A percentile compares a stretch with the other conserved stretches of the same genome.
phyloP scores from a whole-genome alignment of 2,113 vertebrate genomes.

The Cynocephalus volans region DNA sequence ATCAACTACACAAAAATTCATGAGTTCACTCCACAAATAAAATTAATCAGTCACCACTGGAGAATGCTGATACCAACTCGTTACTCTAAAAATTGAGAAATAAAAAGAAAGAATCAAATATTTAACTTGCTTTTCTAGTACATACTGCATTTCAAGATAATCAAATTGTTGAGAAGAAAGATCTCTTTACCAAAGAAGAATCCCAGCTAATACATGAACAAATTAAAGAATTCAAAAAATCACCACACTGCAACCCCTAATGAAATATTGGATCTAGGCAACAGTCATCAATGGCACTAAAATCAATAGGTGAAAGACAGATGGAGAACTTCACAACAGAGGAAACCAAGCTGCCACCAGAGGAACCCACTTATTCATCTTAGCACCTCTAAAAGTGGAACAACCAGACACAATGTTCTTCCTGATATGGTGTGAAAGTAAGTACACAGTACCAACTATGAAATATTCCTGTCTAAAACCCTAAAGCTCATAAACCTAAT shows the following conservation, averaged over 20 bases:
- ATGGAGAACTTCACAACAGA: not conserved
- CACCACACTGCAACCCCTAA: not conserved
- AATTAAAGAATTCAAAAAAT: conserved; percentile 15
- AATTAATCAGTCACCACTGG: not conserved
- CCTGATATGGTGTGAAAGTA: not conserved
- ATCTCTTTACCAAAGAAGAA: conserved; percentile 56
- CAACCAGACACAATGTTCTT: not conserved
- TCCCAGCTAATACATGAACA: conserved; percentile 56
- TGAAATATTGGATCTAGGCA: not conserved
- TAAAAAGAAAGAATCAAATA: conserved; percentile 21
- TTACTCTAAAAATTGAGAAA: conserved; percentile 49
- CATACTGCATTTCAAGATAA: conserved; percentile 28
- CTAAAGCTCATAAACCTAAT: not conserved
- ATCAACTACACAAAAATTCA: conserved; percentile 50
- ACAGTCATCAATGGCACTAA: not conserved
- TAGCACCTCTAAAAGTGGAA: not conserved
- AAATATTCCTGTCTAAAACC: not conserved
- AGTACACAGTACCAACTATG: not conserved
- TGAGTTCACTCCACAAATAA: not conserved
- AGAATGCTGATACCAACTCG: not conserved
- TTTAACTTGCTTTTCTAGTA: conserved; percentile 29
- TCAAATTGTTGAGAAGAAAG: not conserved
- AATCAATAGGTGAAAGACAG: not conserved
- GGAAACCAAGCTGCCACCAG: not conserved
- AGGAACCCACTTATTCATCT: not conserved